Base-by-base conservation (phyloP, 1,140 invertebrate genomes). In the Harlomillsia oculata region DNA sequence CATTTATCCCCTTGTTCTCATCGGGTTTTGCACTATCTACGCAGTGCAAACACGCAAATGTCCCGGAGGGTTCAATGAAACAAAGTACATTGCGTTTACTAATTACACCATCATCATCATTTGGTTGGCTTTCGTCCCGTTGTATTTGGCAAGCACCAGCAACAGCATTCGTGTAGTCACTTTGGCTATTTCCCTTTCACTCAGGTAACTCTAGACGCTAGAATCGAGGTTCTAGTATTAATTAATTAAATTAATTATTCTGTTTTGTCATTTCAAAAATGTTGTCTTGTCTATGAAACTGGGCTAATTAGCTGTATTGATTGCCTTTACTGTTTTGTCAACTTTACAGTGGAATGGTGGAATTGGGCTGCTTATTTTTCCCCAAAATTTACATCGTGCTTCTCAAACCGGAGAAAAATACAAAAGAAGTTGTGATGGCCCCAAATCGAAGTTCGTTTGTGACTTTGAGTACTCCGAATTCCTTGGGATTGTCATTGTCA, bases 81-180 rank as follows among this genome's bases (percentile, higher is more conserved):
- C 83, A 0, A 77, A 81, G 28, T 81, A 81, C 62, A 82, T 85
- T 60, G 83, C 80, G 21, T 85, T 85, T 68, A 81, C 83, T 1
- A 85, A 84, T 74, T 87, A 87, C 67, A 82, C 82, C 1, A 84
- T 82, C 2, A 82, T 83, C 62, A 78, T 87, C 20, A 75, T 86
- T n/a, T 86, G 84, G 84, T 68, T 85, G 30, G 81, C 82, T 9
- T 86, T 84, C 65, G 77, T 84, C 6, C 82, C 84, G 2, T 77
- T 87, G 5, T 87, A 84, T 70, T 75, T 86, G 68, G 76, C 76
- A 5, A 76, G 69, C 43, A 70, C 71, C 5, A 74, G 69, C 55
- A 73, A 68, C 48, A 68, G 69, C 4, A 74, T 79, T 13, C 69
- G 77, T 18, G 70, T 75, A 1, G 72, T 80, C 3, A 79, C 77